Conservation (phyloP, 2,113 vertebrate species). For the Pontoporia blainvillei region DNA sequence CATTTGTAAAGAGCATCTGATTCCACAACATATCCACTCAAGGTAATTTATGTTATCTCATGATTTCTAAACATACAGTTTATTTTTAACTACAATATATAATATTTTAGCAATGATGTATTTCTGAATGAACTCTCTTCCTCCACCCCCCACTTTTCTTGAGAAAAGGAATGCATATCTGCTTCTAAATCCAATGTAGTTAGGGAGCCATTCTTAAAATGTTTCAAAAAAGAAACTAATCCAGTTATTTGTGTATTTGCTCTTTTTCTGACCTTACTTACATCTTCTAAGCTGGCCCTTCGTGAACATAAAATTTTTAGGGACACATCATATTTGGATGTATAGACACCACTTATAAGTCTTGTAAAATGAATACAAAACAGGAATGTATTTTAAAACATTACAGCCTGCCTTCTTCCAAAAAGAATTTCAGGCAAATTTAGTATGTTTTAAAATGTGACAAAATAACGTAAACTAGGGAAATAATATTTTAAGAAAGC, state of each 20-base stretch:
- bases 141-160: background rate
- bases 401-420: background rate
- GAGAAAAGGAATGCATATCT: rapidly evolving
- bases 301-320: background rate
- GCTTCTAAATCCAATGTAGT: background rate
- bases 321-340: background rate
- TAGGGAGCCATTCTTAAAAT: background rate
- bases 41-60: background rate
- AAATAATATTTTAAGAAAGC: background rate
- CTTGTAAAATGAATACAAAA: background rate
- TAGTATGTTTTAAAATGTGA: background rate
- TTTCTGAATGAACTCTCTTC: rapidly evolving
- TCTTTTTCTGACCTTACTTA: background rate
- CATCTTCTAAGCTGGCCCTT: background rate
- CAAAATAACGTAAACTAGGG: background rate
- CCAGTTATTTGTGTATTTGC: background rate
- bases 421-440: background rate
- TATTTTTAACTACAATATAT: background rate
- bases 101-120: background rate
- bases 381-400: background rate
- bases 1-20: background rate
- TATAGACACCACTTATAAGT: background rate
- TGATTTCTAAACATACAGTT: background rate
- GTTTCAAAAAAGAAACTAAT: background rate
- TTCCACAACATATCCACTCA: background rate